Base-by-base conservation (phyloP, 2,888 invertebrate genomes). In the Tipula unca region DNA sequence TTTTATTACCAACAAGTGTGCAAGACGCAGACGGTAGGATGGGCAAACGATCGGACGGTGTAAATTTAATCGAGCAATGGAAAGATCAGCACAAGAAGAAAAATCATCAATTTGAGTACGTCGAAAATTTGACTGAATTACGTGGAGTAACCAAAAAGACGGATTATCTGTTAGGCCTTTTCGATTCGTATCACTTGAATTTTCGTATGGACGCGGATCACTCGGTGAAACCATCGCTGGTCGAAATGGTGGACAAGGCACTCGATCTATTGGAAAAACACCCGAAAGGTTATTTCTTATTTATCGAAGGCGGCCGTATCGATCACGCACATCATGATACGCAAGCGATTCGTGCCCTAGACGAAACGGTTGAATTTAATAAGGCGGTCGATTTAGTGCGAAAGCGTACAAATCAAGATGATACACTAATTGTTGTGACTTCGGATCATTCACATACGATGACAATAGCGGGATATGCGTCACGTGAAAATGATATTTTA, bases 371-470 rank as follows among this genome's bases (percentile, higher is more conserved):
- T 0, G 95, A 96, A 89, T 94, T 96, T 89, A 93, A 94, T 85
- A 93, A 94, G 88, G 95, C 97, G 1, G 92, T 96, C 83, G 89
- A 92, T 86, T 92, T 91, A 88, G 95, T 96, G 0, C 90, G 92
- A 86, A 89, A 91, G 0, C 89, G 95, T 87, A 95, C 95, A 1
- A 92, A 91, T 86, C 90, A 91, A 48, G 90, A 93, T 3, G 95
- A 97, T 42, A 97, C 97, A 0, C 90, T 97, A 2, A 94, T 96
- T 35, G 93, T 97, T 0, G 96, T 96, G 3, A 95, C 95, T 0
- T 92, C 96, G 0, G 96, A 96, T 89, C 96, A 96, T 89, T 94
- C 95, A 0, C 96, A 96, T 88, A 91, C 91, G 36, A 91, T 91
- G 91, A 89, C 91, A 1, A 87, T 91, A 86, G 89, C 91, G 0